A percentile compares a stretch with the other conserved stretches of the same genome.
These are phyloP conservation scores for Masnerella sp. DNA, from an alignment of 2,888 invertebrate genomes.

Conservation along the genomic window DNA sequence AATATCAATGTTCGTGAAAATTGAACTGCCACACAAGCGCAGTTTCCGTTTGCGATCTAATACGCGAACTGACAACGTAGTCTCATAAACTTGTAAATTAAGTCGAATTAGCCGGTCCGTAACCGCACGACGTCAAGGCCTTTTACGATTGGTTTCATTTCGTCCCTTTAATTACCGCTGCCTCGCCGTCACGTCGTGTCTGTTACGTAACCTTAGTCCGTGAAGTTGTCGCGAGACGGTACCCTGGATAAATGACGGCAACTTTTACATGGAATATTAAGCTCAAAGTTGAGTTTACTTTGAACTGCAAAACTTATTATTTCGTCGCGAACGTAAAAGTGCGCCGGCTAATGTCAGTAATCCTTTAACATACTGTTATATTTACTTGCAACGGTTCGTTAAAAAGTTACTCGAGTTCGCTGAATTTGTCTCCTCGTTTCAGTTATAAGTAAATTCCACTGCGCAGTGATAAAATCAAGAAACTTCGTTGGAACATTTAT, in stretches of 20 bases:
- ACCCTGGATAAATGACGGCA: background rate
- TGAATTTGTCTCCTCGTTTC: no score
- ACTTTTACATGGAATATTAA: background rate
- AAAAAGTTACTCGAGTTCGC: background rate
- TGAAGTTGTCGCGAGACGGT: background rate
- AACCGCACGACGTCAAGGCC: constrained; percentile 4
- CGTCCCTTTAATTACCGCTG: constrained; percentile 15
- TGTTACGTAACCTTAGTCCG: constrained; percentile 1
- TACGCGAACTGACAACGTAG: background rate
- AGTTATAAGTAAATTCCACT: no score
- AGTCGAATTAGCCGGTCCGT: constrained; percentile 2
- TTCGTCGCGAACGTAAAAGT: background rate
- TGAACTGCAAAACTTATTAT: background rate
- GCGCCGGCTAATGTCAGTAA: background rate
- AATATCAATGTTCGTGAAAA: background rate
- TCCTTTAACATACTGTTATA: background rate
- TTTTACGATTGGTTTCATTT: constrained; percentile 20
- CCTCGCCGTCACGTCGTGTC: background rate
- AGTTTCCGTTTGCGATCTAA: no score
- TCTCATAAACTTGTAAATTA: constrained; percentile 12
- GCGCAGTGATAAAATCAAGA: no score
- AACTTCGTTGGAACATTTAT: no score
- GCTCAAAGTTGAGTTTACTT: background rate
- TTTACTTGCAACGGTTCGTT: background rate
- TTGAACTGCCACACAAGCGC: background rate